phyloP scores from a whole-genome alignment of 2,113 vertebrate genomes.

The Jaculus jaculus region DNA sequence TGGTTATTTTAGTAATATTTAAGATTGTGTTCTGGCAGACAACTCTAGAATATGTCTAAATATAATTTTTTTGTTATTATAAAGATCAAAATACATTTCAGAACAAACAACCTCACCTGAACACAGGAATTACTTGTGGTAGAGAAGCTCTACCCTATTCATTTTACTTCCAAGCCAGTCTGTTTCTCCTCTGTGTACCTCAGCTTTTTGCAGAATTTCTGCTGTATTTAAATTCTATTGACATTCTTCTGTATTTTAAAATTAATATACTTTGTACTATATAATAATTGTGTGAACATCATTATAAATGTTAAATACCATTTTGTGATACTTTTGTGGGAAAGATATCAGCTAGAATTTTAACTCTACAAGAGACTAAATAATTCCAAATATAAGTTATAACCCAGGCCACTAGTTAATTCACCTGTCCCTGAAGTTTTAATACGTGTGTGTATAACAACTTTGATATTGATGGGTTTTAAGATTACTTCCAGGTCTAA shows the following conservation, averaged over 20 bases:
- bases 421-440: slow-evolving; percentile 28
- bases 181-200: not conserved
- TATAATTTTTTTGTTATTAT: slow-evolving; percentile 6
- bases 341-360: slow-evolving; percentile 50
- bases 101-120: slow-evolving; percentile 33
- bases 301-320: slow-evolving; percentile 54
- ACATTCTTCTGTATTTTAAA: slow-evolving; percentile 54
- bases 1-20: slow-evolving; percentile 67
- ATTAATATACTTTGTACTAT: slow-evolving; percentile 65
- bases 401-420: slow-evolving; percentile 7
- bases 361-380: slow-evolving; percentile 54
- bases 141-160: slow-evolving; percentile 42
- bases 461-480: slow-evolving; percentile 47
- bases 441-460: slow-evolving; percentile 54
- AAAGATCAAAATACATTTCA: slow-evolving; percentile 30
- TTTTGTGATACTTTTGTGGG: slow-evolving; percentile 57
- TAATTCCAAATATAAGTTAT: slow-evolving; percentile 23
- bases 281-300: slow-evolving; percentile 57
- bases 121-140: slow-evolving; percentile 40
- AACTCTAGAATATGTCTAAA: slow-evolving; percentile 12
- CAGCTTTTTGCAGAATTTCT: slow-evolving; percentile 56
- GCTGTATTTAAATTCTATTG: slow-evolving; percentile 15
- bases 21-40: slow-evolving; percentile 39
- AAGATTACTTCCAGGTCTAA: slow-evolving; percentile 39
- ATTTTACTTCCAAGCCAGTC: slow-evolving; percentile 10